Conservation (phyloP, 1,140 invertebrate species). For the Nephotettix cincticeps region DNA sequence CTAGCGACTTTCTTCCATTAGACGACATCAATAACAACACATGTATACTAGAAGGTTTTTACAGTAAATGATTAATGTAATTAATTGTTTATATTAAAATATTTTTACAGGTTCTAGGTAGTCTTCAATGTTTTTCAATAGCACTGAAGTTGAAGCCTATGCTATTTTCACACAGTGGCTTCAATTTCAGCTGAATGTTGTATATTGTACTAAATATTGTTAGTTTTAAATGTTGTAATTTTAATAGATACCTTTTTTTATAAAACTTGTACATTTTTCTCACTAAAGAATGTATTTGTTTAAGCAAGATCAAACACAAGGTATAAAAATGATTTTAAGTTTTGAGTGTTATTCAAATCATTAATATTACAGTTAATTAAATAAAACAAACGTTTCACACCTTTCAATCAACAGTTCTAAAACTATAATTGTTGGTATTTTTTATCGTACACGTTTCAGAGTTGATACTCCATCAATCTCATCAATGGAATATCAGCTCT, state of each 20-base stretch:
- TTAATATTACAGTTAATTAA: too few species aligned
- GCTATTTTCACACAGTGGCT: background rate
- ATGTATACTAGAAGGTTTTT: constrained; percentile 10
- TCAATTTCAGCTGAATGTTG: constrained; percentile 8
- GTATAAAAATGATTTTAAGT: too few species aligned
- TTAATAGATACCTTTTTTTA: constrained; percentile 12
- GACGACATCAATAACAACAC: background rate
- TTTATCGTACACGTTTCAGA: too few species aligned
- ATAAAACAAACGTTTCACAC: too few species aligned
- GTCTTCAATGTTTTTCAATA: background rate
- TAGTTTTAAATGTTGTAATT: constrained; percentile 21
- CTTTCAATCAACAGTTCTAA: too few species aligned
- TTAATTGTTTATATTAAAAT: background rate
- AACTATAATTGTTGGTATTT: too few species aligned
- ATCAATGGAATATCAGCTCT: too few species aligned
- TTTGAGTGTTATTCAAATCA: too few species aligned
- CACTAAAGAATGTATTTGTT: background rate
- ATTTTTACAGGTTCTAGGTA: constrained; percentile 8
- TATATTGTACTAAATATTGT: constrained; percentile 5
- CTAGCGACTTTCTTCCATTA: too few species aligned
- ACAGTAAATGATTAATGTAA: background rate
- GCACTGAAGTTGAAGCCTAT: background rate
- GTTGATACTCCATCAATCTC: too few species aligned
- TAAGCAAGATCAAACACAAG: too few species aligned
- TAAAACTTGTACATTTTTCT: constrained; percentile 4